phyloP scores from a whole-genome alignment of 2,888 invertebrate species.

The Caenorhabditis becei region DNA sequence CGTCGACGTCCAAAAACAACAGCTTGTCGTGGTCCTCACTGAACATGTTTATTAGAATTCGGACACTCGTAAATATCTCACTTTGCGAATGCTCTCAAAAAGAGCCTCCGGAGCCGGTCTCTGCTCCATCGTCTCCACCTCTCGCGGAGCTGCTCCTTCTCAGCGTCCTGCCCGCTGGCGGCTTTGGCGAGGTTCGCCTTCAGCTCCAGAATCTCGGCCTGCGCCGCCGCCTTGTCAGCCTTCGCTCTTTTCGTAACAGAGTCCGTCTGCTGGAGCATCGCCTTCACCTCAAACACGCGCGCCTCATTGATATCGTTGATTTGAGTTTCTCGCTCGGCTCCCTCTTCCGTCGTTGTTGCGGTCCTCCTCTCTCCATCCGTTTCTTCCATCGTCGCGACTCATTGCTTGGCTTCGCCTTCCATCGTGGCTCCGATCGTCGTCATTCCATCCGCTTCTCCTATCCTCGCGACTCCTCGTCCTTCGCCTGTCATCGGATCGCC shows the following conservation, averaged over 20 bases:
- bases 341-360: constrained; percentile 5
- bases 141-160: constrained; percentile 15
- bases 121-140: background rate
- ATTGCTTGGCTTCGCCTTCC: too few species aligned
- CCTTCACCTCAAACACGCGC: constrained; percentile 35
- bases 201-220: constrained; percentile 14
- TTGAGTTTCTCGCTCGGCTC: background rate
- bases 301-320: constrained; percentile 28
- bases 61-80: too few species aligned
- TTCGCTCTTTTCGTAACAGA: constrained; percentile 26
- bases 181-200: background rate
- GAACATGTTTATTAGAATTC: too few species aligned
- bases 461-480: too few species aligned
- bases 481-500: too few species aligned
- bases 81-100: background rate
- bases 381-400: too few species aligned
- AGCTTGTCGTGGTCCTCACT: background rate
- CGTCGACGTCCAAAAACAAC: too few species aligned
- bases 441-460: too few species aligned
- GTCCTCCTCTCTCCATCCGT: too few species aligned
- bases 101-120: background rate
- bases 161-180: too few species aligned
- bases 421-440: too few species aligned
- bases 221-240: constrained; percentile 21
- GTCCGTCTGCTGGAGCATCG: constrained; percentile 40